Evolutionary conservation across 2,113 vertebrate species (phyloP).

Genomic region (Perca flavescens): DNA sequence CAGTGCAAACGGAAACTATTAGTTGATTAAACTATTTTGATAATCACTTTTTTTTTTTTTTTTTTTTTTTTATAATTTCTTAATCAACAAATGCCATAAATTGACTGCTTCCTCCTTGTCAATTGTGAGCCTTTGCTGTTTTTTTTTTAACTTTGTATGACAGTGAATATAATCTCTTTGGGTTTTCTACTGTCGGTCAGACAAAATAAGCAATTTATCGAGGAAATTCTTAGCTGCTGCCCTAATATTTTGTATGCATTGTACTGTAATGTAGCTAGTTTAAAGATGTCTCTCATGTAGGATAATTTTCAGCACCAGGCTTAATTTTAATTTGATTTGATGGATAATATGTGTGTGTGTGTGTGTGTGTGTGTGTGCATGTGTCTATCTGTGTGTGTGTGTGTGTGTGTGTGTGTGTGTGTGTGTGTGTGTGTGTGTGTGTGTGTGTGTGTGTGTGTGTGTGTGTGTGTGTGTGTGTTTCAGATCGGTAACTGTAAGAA

Average conservation of each 20-base stretch:
- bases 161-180: neutral
- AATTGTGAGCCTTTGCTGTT: neutral
- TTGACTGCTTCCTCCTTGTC: neutral
- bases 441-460: constrained; percentile 22
- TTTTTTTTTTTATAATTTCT: neutral
- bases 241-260: neutral
- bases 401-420: neutral
- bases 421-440: constrained; percentile 3
- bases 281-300: neutral
- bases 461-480: constrained; percentile 53
- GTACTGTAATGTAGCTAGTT: neutral
- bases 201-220: neutral
- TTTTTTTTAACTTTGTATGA: neutral
- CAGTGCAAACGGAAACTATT: too few relatives aligned
- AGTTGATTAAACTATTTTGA: neutral
- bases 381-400: constrained; percentile 39
- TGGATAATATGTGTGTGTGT: neutral
- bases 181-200: neutral
- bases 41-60: neutral
- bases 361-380: constrained; percentile 5
- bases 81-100: neutral
- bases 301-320: neutral
- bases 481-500: constrained; percentile 99
- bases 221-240: neutral
- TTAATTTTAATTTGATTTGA: neutral